Percentiles rank a stretch among this genome's conserved stretches.
These are phyloP conservation scores for Drosophila nr. fundita DNA, from an alignment of 2,888 invertebrate genomes.

Conservation along the genomic window DNA sequence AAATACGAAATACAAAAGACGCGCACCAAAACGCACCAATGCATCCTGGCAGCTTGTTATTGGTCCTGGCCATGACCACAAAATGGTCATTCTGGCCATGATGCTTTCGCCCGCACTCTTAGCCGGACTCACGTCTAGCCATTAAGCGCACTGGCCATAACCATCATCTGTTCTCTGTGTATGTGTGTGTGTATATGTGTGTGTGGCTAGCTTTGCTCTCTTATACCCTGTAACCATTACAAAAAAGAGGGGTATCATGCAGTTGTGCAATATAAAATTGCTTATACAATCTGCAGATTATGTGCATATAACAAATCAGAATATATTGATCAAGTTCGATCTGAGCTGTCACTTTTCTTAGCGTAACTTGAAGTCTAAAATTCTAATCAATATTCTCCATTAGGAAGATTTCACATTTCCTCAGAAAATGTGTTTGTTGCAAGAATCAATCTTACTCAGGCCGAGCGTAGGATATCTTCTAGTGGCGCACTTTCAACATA, in stretches of 20 bases:
- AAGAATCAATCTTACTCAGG: background rate
- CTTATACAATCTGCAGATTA: background rate
- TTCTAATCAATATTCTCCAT: background rate
- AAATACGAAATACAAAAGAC: constrained; percentile 34
- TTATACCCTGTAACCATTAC: constrained; percentile 1
- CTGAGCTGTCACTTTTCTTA: too few species aligned
- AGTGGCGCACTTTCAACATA: background rate
- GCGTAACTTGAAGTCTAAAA: background rate
- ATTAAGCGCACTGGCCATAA: constrained; percentile 67
- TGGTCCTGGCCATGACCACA: constrained; percentile 61
- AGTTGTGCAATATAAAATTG: background rate
- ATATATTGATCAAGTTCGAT: too few species aligned
- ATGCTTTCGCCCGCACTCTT: constrained; percentile 16
- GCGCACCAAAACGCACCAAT: constrained; percentile 44
- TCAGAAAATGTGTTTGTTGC: background rate
- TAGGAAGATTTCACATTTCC: background rate
- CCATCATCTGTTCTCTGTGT: constrained; percentile 67
- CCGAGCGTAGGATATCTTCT: background rate
- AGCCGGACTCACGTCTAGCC: constrained; percentile 51
- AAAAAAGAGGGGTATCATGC: background rate
- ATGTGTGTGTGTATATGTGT: background rate
- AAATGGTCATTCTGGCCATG: constrained; percentile 52
- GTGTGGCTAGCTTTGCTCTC: constrained; percentile 17
- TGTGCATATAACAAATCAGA: background rate
- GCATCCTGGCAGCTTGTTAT: constrained; percentile 41